phyloP scores from a whole-genome alignment of 2,888 invertebrate genomes.

The Drosophila kuntzei region DNA sequence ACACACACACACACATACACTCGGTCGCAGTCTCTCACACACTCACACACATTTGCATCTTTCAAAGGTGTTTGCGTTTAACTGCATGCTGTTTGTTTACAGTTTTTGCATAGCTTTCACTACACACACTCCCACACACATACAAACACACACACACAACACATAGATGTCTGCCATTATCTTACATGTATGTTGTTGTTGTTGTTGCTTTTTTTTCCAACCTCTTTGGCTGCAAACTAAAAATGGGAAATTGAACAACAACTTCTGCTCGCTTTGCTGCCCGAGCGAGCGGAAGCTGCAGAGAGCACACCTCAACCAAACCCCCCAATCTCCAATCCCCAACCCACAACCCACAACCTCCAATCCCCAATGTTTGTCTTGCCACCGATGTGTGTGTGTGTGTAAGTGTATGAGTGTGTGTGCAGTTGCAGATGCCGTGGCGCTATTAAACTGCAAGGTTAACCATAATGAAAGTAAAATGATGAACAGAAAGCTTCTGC shows the following conservation, averaged over 20 bases:
- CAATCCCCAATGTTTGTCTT: constrained; percentile 33
- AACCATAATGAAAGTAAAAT: constrained; percentile 82
- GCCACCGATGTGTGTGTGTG: background rate
- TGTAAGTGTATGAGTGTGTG: background rate
- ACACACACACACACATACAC: constrained; percentile 11
- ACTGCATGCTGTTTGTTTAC: constrained; percentile 79
- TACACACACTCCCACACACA: constrained; percentile 13
- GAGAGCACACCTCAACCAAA: constrained; percentile 14
- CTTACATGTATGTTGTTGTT: constrained; percentile 49
- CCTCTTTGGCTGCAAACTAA: constrained; percentile 58
- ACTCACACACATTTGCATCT: constrained; percentile 54
- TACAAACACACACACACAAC: constrained; percentile 13
- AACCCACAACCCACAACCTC: background rate
- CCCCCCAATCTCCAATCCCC: background rate
- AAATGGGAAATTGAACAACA: constrained; percentile 84
- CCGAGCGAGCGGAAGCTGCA: constrained; percentile 81
- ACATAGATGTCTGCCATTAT: constrained; percentile 64
- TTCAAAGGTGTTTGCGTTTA: constrained; percentile 79
- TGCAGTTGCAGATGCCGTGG: constrained; percentile 32
- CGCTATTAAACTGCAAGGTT: constrained; percentile 77
- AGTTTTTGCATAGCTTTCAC: constrained; percentile 77
- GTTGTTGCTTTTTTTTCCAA: constrained; percentile 15
- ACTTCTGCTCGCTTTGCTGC: constrained; percentile 84
- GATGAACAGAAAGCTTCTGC: constrained; percentile 71
- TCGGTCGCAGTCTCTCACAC: constrained; percentile 14